These are phyloP conservation scores for Pimpla rufipes DNA, from an alignment of 2,888 invertebrate genomes.

Conservation along the genomic window DNA sequence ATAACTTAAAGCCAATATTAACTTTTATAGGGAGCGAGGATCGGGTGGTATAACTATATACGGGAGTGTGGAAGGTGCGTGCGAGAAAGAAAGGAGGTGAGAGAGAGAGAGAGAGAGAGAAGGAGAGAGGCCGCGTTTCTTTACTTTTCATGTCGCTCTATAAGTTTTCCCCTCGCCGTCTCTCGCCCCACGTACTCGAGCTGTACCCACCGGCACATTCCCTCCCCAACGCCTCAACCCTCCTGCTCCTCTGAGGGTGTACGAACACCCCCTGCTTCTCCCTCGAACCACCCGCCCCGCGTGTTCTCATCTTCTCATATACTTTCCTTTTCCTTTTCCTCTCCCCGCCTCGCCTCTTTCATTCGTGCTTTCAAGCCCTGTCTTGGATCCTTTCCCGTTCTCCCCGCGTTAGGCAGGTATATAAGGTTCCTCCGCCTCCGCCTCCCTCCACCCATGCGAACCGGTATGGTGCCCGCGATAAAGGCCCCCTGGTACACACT, in stretches of 20 bases:
- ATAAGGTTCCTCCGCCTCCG: too few relatives aligned
- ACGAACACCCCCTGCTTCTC: too few relatives aligned
- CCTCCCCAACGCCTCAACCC: background rate
- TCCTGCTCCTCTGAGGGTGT: too few relatives aligned
- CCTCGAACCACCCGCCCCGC: background rate
- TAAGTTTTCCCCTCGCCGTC: background rate
- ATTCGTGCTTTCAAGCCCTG: slow-evolving; percentile 36
- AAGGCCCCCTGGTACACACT: slow-evolving; percentile 66
- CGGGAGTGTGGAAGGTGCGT: too few relatives aligned
- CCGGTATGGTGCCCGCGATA: slow-evolving; percentile 68
- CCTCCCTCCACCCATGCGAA: slow-evolving; percentile 9
- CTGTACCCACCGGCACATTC: slow-evolving; percentile 19
- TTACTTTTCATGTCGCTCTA: slow-evolving; percentile 8
- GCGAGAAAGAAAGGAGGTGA: slow-evolving; percentile 41
- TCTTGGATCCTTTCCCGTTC: slow-evolving; percentile 27
- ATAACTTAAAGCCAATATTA: slow-evolving; percentile 67
- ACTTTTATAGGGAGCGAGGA: slow-evolving; percentile 64
- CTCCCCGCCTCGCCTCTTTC: slow-evolving; percentile 37
- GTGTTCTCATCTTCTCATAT: slow-evolving; percentile 42
- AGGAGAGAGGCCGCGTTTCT: slow-evolving; percentile 43
- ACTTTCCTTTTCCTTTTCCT: slow-evolving; percentile 32
- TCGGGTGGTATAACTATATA: too few relatives aligned
- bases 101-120: slow-evolving; percentile 42
- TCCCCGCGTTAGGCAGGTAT: background rate
- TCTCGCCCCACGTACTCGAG: slow-evolving; percentile 9